Conservation (phyloP, 2,888 invertebrate genomes). For the Eristalis intricaria region DNA sequence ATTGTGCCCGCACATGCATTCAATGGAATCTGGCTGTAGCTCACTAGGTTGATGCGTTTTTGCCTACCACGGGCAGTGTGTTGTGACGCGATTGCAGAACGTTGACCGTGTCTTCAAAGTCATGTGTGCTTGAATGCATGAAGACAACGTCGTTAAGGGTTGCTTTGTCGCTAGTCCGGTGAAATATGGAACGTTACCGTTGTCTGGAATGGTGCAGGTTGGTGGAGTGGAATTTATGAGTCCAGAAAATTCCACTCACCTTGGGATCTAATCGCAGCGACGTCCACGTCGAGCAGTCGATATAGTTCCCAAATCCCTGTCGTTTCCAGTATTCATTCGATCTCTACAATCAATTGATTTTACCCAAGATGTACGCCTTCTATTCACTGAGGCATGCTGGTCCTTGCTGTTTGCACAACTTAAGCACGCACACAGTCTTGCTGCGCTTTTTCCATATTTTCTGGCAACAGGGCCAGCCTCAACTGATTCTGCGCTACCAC, state of each 20-base stretch:
- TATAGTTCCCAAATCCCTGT: slow-evolving; percentile 29
- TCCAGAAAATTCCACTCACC: no score
- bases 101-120: not conserved
- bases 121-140: not conserved
- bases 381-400: slow-evolving; percentile 32
- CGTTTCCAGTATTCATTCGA: not conserved
- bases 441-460: slow-evolving; percentile 34
- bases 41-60: slow-evolving; percentile 29
- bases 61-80: slow-evolving; percentile 5
- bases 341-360: slow-evolving; percentile 13
- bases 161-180: no score
- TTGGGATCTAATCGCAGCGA: slow-evolving; percentile 32
- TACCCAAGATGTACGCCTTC: slow-evolving; percentile 61
- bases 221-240: no score
- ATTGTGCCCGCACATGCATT: slow-evolving; percentile 29
- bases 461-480: slow-evolving; percentile 18
- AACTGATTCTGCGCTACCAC: slow-evolving; percentile 28
- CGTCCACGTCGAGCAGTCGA: slow-evolving; percentile 26
- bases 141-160: not conserved
- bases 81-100: not conserved
- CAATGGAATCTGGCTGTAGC: not conserved
- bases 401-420: slow-evolving; percentile 45
- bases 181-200: not conserved
- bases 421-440: slow-evolving; percentile 55
- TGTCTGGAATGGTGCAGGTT: not conserved